A percentile compares a stretch with the other conserved stretches of the same genome.
Conservation (phyloP, 2,797 vertebrate species). For the Hoplostethus atlanticus region DNA sequence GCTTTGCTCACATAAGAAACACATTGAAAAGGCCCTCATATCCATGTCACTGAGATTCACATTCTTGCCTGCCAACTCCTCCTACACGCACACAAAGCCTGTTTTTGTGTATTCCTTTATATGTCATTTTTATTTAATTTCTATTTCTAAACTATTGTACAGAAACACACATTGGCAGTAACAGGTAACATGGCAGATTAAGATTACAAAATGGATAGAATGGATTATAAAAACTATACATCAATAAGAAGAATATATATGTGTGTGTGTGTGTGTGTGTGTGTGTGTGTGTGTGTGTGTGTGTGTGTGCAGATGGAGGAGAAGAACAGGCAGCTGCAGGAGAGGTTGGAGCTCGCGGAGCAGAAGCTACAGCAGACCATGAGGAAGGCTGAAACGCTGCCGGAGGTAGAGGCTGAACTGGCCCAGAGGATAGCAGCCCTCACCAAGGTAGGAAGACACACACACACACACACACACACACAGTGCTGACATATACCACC, state of each 20-base stretch:
- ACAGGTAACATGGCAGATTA: too few relatives aligned
- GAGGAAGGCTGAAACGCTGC: slow-evolving; percentile 98
- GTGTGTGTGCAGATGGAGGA: slow-evolving; percentile 92
- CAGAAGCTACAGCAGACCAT: slow-evolving; percentile 99
- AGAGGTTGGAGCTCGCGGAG: slow-evolving; percentile 96
- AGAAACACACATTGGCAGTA: too few relatives aligned
- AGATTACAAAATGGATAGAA: too few relatives aligned
- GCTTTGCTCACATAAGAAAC: slow-evolving; percentile 25
- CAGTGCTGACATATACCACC: slow-evolving; percentile 24
- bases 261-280: slow-evolving; percentile 11
- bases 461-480: neutral
- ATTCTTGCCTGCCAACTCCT: too few relatives aligned
- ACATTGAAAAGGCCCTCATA: neutral
- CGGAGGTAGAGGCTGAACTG: slow-evolving; percentile 97
- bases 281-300: slow-evolving; percentile 20
- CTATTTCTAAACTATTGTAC: too few relatives aligned
- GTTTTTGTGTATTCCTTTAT: too few relatives aligned
- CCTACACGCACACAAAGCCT: too few relatives aligned
- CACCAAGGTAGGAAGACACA: slow-evolving; percentile 90
- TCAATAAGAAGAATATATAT: neutral
- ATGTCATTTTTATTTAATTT: too few relatives aligned
- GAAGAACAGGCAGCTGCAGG: slow-evolving; percentile 97
- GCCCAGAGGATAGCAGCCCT: slow-evolving; percentile 98
- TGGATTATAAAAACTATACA: neutral
- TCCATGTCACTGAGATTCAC: neutral